Evolutionary conservation across 2,888 invertebrate species (phyloP).

Genomic region (Xylocampa areola): DNA sequence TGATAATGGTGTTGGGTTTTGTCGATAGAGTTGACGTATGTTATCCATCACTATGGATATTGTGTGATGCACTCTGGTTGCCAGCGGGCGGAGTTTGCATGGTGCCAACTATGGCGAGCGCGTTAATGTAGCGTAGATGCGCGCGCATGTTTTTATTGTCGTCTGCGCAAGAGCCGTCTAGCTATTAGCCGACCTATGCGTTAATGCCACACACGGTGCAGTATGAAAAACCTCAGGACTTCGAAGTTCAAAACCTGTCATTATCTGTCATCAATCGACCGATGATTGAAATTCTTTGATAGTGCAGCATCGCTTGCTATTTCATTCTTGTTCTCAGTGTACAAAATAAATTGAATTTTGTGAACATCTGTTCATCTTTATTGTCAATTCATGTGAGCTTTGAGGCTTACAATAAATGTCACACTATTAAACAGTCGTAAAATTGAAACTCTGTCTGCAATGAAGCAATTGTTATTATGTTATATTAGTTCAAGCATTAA

Average conservation of each 20-base stretch:
- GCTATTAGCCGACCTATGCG: slow-evolving; percentile 76
- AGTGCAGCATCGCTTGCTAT: slow-evolving; percentile 6
- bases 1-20: slow-evolving; percentile 54
- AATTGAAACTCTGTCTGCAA: slow-evolving; percentile 35
- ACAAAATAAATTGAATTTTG: slow-evolving; percentile 20
- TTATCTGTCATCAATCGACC: slow-evolving; percentile 31
- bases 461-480: slow-evolving; percentile 51
- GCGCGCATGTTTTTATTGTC: slow-evolving; percentile 81
- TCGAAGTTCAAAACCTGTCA: slow-evolving; percentile 28
- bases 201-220: slow-evolving; percentile 75
- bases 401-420: slow-evolving; percentile 44
- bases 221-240: slow-evolving; percentile 37
- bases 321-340: slow-evolving; percentile 17
- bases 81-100: slow-evolving; percentile 81
- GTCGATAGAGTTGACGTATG: slow-evolving; percentile 69
- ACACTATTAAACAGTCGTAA: slow-evolving; percentile 40
- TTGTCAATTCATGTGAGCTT: slow-evolving; percentile 32
- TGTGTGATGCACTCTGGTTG: slow-evolving; percentile 72
- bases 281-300: slow-evolving; percentile 32
- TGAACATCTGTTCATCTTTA: slow-evolving; percentile 23
- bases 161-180: slow-evolving; percentile 70
- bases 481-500: slow-evolving; percentile 50
- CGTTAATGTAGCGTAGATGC: slow-evolving; percentile 85
- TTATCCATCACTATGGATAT: slow-evolving; percentile 77
- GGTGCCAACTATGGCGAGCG: slow-evolving; percentile 89